Evolutionary conservation across 2,888 invertebrate genomes (phyloP).

Genomic region (Hirtodrosophila histrioides): DNA sequence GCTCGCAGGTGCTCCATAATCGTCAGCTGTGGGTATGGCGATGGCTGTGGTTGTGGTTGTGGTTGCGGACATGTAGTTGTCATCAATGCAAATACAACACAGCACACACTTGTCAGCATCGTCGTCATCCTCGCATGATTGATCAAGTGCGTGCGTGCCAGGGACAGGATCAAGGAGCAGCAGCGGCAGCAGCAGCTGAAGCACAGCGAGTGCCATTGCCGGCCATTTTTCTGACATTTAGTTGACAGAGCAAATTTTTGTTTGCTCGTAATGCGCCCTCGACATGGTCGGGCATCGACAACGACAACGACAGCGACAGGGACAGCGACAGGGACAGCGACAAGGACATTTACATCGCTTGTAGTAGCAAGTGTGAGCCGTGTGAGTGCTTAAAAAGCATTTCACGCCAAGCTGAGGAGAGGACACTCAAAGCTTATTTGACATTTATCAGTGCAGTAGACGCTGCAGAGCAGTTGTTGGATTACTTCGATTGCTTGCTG

Average conservation of each 20-base stretch:
- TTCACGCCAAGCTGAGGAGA: conserved; percentile 49
- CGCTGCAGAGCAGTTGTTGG: conserved; percentile 31
- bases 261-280: conserved; percentile 70
- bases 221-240: conserved; percentile 78
- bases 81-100: conserved; percentile 75
- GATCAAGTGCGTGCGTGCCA: conserved; percentile 75
- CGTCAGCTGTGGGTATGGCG: conserved; percentile 49
- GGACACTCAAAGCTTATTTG: conserved; percentile 69
- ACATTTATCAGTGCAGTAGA: conserved; percentile 71
- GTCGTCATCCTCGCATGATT: conserved; percentile 69
- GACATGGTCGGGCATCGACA: conserved; percentile 46
- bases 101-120: conserved; percentile 62
- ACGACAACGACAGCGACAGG: conserved; percentile 23
- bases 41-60: background rate
- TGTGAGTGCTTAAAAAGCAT: conserved; percentile 74
- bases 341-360: conserved; percentile 51
- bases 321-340: conserved; percentile 1
- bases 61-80: conserved; percentile 71
- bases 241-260: conserved; percentile 77
- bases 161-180: conserved; percentile 61
- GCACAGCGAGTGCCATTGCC: conserved; percentile 49
- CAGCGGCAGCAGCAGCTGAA: conserved; percentile 21
- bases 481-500: conserved; percentile 46
- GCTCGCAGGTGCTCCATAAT: conserved; percentile 71
- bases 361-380: conserved; percentile 22